A percentile compares a stretch with the other conserved stretches of the same genome.
These are phyloP conservation scores for Polydrusus tereticollis DNA, from an alignment of 2,888 invertebrate genomes.

Conservation along the genomic window DNA sequence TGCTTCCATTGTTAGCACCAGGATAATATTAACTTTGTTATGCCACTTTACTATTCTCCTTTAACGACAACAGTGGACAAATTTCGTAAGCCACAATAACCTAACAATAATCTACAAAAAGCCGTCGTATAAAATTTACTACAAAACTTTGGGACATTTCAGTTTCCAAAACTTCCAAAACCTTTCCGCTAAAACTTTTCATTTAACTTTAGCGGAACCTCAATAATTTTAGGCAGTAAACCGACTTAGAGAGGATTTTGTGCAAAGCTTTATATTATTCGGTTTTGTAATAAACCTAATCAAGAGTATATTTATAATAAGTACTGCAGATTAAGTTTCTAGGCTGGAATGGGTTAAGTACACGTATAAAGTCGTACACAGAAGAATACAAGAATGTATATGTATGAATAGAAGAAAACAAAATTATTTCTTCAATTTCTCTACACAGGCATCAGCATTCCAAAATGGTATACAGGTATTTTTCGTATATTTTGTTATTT, in stretches of 20 bases:
- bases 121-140: slow-evolving; percentile 9
- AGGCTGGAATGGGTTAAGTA: too few relatives aligned
- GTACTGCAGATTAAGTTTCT: neutral
- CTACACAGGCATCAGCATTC: too few relatives aligned
- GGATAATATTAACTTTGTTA: neutral
- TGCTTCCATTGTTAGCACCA: too few relatives aligned
- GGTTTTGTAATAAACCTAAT: slow-evolving; percentile 9
- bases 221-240: slow-evolving; percentile 13
- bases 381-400: too few relatives aligned
- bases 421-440: too few relatives aligned
- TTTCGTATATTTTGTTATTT: too few relatives aligned
- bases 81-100: neutral
- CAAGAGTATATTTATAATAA: neutral
- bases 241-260: neutral
- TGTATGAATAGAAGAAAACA: too few relatives aligned
- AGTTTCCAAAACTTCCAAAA: slow-evolving; percentile 4
- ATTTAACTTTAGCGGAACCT: slow-evolving; percentile 13
- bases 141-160: slow-evolving; percentile 4
- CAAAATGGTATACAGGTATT: too few relatives aligned
- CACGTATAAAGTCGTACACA: too few relatives aligned
- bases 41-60: neutral
- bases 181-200: neutral
- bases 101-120: neutral
- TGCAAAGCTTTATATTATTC: neutral
- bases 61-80: slow-evolving; percentile 4